Base-by-base conservation (phyloP, 1,140 invertebrate genomes). In the Macrotrachela quadricornifera region DNA sequence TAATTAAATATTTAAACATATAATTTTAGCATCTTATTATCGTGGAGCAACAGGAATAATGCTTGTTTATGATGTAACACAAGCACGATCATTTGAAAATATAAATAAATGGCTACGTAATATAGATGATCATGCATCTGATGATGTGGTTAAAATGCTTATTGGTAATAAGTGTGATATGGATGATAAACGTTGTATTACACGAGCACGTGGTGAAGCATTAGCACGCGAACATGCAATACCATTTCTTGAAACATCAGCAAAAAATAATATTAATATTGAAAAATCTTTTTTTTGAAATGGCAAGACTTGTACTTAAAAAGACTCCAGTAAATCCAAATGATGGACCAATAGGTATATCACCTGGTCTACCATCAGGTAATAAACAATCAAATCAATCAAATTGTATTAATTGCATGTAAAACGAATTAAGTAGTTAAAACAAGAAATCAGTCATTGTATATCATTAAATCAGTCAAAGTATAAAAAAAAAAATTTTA, bases 91-190 rank as follows among this genome's bases (percentile, higher is more conserved):
- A 59, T 96, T 94, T 75, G 88, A 95, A 73, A 95, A 95, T 72
- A 94, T 95, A 61, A 83, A 88, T 38, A 94, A 94, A 72, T 96
- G 90, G 90, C 78, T 95, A 59, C 76, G 87, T 68, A 92, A 95
- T 72, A 95, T 95, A 70, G 87, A 95, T 69, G 87, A 95, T 75
- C 90, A 97, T 76, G 92, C 91, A 16, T 95, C 90, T 75, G 91
- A 95, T 74, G 90, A 97, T 77, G 92, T 97, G 50, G 91, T 95
- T 63, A 96, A 95, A 71, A 96, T 97, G 91, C 88, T 99, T 62
- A 74, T 99, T 60, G 92, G 92, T 50, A 99, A 97, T 70, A 99
- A 99, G 76, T 94, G 88, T 79, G 92, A 99, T 76, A 90, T 96
- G 82, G 83, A 90, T 65, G 86, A 90, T 63, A 91, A 87, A 72